Evolutionary conservation across 2,113 vertebrate species (phyloP).

Genomic region (Hemicordylus capensis): DNA sequence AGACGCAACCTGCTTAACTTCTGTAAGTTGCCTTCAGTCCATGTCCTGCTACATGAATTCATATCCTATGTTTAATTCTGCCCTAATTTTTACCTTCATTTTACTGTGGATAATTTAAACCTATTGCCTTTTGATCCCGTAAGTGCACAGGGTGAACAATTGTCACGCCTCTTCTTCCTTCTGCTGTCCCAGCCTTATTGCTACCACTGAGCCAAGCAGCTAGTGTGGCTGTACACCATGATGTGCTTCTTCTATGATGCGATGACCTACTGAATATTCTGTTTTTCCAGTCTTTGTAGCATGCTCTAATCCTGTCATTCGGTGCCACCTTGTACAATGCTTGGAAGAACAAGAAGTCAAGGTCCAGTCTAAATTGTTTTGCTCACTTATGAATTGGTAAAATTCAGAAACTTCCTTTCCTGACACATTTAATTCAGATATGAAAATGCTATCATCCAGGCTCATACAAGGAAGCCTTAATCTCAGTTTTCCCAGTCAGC

Average conservation of each 20-base stretch:
- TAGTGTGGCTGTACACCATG: neutral
- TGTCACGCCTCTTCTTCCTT: neutral
- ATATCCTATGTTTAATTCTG: neutral
- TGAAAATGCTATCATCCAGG: slow-evolving; percentile 22
- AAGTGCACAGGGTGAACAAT: neutral
- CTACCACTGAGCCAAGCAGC: neutral
- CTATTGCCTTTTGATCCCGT: neutral
- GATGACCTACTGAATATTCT: neutral
- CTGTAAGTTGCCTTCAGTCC: neutral
- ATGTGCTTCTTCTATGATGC: too few relatives aligned
- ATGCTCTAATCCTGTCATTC: neutral
- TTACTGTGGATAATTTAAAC: neutral
- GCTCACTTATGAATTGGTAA: neutral
- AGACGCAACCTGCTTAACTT: neutral
- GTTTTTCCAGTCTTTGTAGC: neutral
- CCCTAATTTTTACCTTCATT: neutral
- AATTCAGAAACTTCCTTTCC: neutral
- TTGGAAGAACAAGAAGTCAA: slow-evolving; percentile 10
- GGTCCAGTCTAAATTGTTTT: neutral
- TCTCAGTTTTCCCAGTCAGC: slow-evolving; percentile 48
- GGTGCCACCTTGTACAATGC: neutral
- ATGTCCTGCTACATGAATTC: neutral
- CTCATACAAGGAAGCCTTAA: slow-evolving; percentile 39
- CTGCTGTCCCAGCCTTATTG: neutral
- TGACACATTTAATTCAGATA: slow-evolving; percentile 48